Percentiles rank a stretch among this genome's conserved stretches.
These are phyloP conservation scores for Geopemphigus sp. DNA, from an alignment of 1,140 invertebrate genomes.

Conservation along the genomic window DNA sequence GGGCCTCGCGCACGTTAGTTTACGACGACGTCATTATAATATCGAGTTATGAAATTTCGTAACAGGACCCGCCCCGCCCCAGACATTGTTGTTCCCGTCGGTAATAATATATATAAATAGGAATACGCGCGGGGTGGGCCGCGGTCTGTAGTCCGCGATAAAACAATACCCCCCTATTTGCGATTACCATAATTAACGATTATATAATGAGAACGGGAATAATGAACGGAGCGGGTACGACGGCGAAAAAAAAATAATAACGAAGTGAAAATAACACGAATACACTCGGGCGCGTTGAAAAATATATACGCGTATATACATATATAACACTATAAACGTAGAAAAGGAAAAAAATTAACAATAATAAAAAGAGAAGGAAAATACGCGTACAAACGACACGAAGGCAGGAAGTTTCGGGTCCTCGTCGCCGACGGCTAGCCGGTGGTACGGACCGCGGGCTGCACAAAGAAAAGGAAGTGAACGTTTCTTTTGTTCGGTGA, in stretches of 20 bases:
- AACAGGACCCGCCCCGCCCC: no score
- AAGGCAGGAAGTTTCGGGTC: slow-evolving; percentile 37
- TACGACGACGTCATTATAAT: neutral
- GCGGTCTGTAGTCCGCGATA: neutral
- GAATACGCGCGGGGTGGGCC: neutral
- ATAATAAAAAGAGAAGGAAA: neutral
- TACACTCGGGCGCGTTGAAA: neutral
- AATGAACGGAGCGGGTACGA: neutral
- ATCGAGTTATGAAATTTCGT: slow-evolving; percentile 8
- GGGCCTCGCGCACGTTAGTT: neutral
- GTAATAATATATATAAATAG: neutral
- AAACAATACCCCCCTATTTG: slow-evolving; percentile 31
- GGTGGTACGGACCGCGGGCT: neutral
- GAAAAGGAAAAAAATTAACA: slow-evolving; percentile 7
- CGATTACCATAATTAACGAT: slow-evolving; percentile 41
- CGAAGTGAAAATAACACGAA: neutral
- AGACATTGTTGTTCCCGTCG: neutral
- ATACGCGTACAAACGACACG: neutral
- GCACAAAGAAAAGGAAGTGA: slow-evolving; percentile 30
- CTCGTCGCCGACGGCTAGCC: neutral
- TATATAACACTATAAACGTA: neutral
- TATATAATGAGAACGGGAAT: slow-evolving; percentile 13
- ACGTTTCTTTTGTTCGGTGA: slow-evolving; percentile 32
- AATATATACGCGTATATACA: no score
- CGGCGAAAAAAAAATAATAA: neutral